These are phyloP conservation scores for Periparus ater DNA, from an alignment of 2,797 vertebrate genomes.

Conservation along the genomic window DNA sequence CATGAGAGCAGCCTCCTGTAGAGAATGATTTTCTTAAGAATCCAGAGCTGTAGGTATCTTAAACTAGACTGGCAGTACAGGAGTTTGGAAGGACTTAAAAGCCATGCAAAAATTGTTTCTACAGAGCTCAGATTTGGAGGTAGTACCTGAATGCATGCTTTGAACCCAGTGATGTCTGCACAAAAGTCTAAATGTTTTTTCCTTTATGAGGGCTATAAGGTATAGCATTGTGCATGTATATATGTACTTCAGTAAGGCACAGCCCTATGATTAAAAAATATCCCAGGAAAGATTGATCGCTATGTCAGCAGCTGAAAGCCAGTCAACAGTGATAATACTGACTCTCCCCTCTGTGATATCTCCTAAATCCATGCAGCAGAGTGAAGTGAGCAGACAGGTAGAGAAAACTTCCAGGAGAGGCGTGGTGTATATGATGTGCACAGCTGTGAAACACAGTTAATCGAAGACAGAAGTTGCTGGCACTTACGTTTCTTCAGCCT, in stretches of 20 bases:
- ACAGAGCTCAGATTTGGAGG: not conserved
- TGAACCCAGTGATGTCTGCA: not conserved
- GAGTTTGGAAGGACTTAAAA: not conserved
- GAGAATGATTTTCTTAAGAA: not conserved
- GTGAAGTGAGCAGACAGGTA: not conserved
- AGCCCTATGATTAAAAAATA: not conserved
- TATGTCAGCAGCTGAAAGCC: not conserved
- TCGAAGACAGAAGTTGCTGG: not conserved
- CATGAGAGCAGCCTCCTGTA: not conserved
- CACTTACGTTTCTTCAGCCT: not conserved
- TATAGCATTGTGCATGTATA: not conserved
- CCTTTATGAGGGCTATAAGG: fast-evolving
- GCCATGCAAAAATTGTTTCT: not conserved
- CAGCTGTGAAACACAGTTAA: not conserved
- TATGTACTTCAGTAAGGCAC: not conserved
- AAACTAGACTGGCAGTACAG: not conserved
- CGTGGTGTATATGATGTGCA: not conserved
- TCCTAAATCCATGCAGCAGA: not conserved
- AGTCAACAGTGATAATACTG: not conserved
- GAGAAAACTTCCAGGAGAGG: not conserved
- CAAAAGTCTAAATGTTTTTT: not conserved
- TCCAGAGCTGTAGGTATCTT: not conserved
- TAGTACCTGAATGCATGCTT: not conserved
- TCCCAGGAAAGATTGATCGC: not conserved
- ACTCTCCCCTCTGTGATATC: not conserved